Conservation (phyloP, 2,113 vertebrate species). For the Apodemus speciosus region DNA sequence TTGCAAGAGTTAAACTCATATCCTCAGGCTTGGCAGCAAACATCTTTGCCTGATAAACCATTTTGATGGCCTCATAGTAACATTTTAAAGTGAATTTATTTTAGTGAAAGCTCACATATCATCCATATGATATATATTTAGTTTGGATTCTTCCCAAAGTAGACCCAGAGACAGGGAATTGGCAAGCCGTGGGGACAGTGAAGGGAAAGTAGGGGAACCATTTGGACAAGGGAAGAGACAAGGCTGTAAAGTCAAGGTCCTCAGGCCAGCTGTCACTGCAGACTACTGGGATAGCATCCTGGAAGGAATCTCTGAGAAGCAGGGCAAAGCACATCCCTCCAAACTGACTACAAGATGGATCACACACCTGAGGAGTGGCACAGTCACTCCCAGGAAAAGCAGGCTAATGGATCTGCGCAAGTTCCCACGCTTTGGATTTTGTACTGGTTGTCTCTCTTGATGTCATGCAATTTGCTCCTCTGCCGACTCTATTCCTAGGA, state of each 20-base stretch:
- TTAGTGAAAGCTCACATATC: background rate
- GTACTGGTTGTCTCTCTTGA: slow-evolving; percentile 23
- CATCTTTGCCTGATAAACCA: background rate
- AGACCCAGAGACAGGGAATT: background rate
- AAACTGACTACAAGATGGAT: background rate
- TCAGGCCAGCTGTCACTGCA: background rate
- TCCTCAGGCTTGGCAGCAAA: background rate
- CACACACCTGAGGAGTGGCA: background rate
- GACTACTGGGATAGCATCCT: background rate
- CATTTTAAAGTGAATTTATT: background rate
- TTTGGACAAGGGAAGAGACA: background rate
- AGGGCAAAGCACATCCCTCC: background rate
- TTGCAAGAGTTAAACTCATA: background rate
- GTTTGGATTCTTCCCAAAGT: background rate
- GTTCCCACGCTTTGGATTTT: background rate
- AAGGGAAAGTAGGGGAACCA: background rate
- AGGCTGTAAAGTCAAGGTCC: background rate
- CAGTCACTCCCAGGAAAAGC: background rate
- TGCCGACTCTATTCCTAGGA: slow-evolving; percentile 3
- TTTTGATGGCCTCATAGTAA: background rate
- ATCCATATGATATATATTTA: background rate
- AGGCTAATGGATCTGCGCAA: background rate
- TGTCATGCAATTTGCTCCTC: background rate
- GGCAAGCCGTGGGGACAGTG: background rate
- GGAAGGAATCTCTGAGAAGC: background rate